A percentile compares a stretch with the other conserved stretches of the same genome.
These are phyloP conservation scores for Ptiloglossa arizonensis DNA, from an alignment of 1,140 invertebrate genomes.

Conservation along the genomic window DNA sequence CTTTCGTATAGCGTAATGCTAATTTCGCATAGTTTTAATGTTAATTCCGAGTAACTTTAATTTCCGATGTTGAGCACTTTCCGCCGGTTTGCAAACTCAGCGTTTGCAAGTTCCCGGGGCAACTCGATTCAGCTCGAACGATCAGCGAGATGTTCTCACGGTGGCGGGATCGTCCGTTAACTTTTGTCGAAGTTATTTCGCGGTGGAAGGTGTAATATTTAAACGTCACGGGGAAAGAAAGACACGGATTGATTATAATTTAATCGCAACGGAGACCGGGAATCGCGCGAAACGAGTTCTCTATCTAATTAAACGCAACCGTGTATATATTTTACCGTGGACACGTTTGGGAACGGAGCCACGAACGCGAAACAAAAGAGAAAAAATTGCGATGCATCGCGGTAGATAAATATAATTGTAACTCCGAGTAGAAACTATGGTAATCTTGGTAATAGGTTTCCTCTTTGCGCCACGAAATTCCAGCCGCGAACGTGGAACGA, in stretches of 20 bases:
- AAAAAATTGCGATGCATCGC: not conserved
- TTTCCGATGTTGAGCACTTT: no score
- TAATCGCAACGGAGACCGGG: not conserved
- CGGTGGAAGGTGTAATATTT: not conserved
- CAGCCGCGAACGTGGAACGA: not conserved
- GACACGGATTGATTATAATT: not conserved
- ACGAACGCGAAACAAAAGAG: not conserved
- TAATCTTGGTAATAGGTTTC: not conserved
- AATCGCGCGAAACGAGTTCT: not conserved
- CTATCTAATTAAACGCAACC: not conserved
- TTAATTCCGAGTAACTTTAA: no score
- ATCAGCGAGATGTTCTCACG: no score
- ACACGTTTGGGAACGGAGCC: not conserved
- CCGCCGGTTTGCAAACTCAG: no score
- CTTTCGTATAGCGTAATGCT: no score
- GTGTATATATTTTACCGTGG: not conserved
- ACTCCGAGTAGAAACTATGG: not conserved
- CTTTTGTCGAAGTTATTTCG: not conserved
- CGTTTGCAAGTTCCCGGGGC: no score
- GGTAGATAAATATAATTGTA: not conserved
- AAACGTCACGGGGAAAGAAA: not conserved
- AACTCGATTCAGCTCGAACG: no score
- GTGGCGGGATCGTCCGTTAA: not conserved
- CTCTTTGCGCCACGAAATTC: not conserved
- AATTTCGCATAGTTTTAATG: no score